Evolutionary conservation across 2,888 invertebrate genomes (phyloP).

Genomic region (Morpho achilles): DNA sequence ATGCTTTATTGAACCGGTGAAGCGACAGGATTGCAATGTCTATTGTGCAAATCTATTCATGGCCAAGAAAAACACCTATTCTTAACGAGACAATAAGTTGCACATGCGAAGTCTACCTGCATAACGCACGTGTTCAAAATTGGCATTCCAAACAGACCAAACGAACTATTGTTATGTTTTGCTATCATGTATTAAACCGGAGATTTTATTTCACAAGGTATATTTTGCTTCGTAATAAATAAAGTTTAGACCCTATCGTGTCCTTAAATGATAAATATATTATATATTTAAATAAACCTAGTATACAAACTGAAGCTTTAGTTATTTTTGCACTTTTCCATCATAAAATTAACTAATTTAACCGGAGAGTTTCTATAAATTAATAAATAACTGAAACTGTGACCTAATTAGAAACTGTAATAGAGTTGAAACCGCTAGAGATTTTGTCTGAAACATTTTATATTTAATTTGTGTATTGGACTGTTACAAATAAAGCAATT

Average conservation of each 20-base stretch:
- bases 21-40: constrained; percentile 52
- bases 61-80: constrained; percentile 62
- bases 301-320: no score
- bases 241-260: neutral
- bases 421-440: no score
- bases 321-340: no score
- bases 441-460: no score
- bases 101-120: constrained; percentile 74
- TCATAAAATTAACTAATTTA: no score
- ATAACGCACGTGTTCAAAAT: constrained; percentile 72
- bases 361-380: no score
- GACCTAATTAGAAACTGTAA: no score
- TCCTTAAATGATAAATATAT: no score
- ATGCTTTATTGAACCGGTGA: constrained; percentile 60
- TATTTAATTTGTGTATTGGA: no score
- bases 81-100: constrained; percentile 59
- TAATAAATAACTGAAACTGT: no score
- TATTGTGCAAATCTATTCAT: constrained; percentile 72
- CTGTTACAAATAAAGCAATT: no score
- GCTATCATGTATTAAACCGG: constrained; percentile 45
- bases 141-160: constrained; percentile 55
- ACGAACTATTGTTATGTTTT: constrained; percentile 40
- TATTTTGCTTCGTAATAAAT: constrained; percentile 35
- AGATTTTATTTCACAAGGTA: constrained; percentile 37
- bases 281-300: no score